Percentiles rank a stretch among this genome's conserved stretches.
These are phyloP conservation scores for Maconellicoccus hirsutus DNA, from an alignment of 1,140 invertebrate genomes.

Conservation along the genomic window DNA sequence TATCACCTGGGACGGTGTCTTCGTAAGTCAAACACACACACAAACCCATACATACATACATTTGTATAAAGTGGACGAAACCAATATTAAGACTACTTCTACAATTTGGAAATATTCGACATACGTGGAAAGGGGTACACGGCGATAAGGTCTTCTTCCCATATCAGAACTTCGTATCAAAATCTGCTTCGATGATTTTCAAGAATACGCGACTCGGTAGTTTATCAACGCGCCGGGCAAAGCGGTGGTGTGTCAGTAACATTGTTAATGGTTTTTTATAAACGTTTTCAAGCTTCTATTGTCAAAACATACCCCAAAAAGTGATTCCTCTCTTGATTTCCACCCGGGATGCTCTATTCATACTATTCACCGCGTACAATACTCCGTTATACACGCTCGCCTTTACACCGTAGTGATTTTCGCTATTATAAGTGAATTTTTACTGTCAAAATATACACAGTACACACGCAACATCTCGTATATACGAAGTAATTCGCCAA, in stretches of 20 bases:
- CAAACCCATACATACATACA: too few relatives aligned
- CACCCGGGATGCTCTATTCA: neutral
- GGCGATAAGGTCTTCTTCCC: constrained; percentile 17
- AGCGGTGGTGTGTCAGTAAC: constrained; percentile 12
- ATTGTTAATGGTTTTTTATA: constrained; percentile 11
- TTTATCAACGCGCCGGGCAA: neutral
- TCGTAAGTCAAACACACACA: too few relatives aligned
- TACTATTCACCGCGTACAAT: too few relatives aligned
- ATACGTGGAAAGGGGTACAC: neutral
- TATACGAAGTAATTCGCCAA: constrained; percentile 16
- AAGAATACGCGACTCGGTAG: constrained; percentile 17
- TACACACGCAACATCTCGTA: neutral
- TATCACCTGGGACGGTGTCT: too few relatives aligned
- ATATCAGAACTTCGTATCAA: constrained; percentile 18
- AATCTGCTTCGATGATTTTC: constrained; percentile 13
- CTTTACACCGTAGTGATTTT: neutral
- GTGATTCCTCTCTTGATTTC: neutral
- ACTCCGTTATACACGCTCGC: neutral
- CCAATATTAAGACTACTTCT: too few relatives aligned
- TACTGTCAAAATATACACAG: neutral
- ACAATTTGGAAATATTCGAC: too few relatives aligned
- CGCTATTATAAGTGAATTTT: neutral
- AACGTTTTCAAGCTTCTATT: neutral
- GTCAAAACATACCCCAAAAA: constrained; percentile 16
- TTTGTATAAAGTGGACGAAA: too few relatives aligned